Base-by-base conservation (phyloP, 2,113 vertebrate genomes). In the Irena cyanogastra region DNA sequence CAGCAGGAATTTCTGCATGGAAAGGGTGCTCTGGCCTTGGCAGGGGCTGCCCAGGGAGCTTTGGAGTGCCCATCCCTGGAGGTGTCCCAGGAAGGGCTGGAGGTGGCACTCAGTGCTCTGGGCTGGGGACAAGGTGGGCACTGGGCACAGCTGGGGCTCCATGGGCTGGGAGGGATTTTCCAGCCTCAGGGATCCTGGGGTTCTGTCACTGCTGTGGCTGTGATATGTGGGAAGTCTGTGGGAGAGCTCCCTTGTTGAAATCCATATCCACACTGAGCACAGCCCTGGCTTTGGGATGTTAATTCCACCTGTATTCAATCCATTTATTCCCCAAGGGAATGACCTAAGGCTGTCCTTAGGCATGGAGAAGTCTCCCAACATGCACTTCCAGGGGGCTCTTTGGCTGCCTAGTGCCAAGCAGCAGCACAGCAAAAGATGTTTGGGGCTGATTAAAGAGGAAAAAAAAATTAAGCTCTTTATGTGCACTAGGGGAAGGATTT, bases 201-300 rank as follows among this genome's bases (percentile, higher is more conserved):
- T 76, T 85, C 10, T 49, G 16, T 24, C 23, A 6, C 18, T 47
- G 11, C 23, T 13, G 70, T 39, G 30, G 24, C 31, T 24, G 8
- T 39, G 30, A n/a, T 7, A 7, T 49, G 35, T 42, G n/a, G 13
- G 44, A 60, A 9, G 4, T 27, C 37, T 37, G 22, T 8, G 41
- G 5, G 11, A 0, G 2, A 42, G 23, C 17, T 44, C 13, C 30
- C 9, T 13, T n/a, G 1, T 39, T 37, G 42, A 17, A 0, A 1
- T 35, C 6, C 14, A 5, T 20, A 5, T 20, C 44, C 33, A 9
- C 13, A 11, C 4, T 16, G 52, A 41, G 33, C 31, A 22, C n/a
- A 50, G 33, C 50, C 35, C 6, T 33, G 12, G 2, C 22, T 83
- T 61, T 22, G 26, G n/a, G 30, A 16, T 69, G 22, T 44, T 87